Conservation (phyloP, 2,888 invertebrate species). For the Blera fallax region DNA sequence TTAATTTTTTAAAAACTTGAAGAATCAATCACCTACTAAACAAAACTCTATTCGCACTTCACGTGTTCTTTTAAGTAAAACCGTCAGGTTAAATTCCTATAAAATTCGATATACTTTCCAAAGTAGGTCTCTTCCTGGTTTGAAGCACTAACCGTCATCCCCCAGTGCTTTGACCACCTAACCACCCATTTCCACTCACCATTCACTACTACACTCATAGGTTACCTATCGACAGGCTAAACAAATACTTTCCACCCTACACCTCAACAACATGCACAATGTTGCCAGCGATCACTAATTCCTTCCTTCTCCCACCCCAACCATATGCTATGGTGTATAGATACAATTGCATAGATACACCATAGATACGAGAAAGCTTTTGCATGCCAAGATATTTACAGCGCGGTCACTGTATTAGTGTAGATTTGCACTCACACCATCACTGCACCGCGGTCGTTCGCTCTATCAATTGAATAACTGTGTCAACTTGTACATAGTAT, state of each 20-base stretch:
- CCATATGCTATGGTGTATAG: background rate
- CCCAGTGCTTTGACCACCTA: conserved; percentile 14
- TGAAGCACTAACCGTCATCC: conserved; percentile 23
- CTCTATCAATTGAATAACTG: conserved; percentile 73
- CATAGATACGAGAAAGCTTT: conserved; percentile 40
- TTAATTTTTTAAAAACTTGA: background rate
- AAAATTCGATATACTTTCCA: conserved; percentile 31
- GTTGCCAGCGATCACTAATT: conserved; percentile 61
- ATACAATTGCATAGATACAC: conserved; percentile 34
- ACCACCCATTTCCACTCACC: background rate
- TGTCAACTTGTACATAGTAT: conserved; percentile 67
- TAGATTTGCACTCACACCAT: conserved; percentile 48
- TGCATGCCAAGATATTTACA: background rate
- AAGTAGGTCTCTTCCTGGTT: conserved; percentile 70
- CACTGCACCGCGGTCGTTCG: conserved; percentile 61
- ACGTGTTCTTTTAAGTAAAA: background rate
- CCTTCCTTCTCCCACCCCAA: conserved; percentile 57
- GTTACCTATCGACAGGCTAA: background rate
- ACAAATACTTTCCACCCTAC: conserved; percentile 14
- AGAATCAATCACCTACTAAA: background rate
- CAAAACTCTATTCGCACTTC: background rate
- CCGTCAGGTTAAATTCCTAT: conserved; percentile 7
- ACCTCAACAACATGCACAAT: conserved; percentile 48
- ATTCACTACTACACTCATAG: background rate
- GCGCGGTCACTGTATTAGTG: conserved; percentile 1